Evolutionary conservation across 2,113 vertebrate genomes (phyloP), one percentile per base, ranked within the genome.

Genomic region (Neofelis nebulosa): DNA sequence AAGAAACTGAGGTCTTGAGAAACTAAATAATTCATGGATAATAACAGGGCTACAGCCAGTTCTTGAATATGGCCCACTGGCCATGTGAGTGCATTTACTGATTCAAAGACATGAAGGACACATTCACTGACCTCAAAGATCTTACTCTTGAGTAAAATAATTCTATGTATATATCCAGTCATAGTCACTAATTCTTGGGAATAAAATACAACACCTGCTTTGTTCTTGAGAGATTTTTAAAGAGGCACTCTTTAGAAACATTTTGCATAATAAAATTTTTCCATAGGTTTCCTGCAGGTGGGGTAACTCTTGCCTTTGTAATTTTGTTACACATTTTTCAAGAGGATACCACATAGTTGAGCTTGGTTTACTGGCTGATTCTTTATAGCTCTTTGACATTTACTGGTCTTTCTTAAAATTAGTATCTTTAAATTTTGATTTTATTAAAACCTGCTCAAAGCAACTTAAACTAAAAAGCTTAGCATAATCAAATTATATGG

Each of bases 181-280:
- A 41, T 13, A 65, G 38, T 63, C 36, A 91, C 31, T 82, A 74
- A 63, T 74, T 82, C 69, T 80, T 74, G 50, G 38, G 45, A 84
- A 87, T 61, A 90, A 97, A 92, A 73, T 25, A 18, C 19, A 73
- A 63, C 36, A 69, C 31, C 13, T 76, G n/a, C 29, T 88, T 95
- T 91, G 52, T 29, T 97, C 52, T 57, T 83, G 52, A 87, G 38
- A 93, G 25, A 1, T 41, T 79, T 97, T 92, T 86, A 78, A 92
- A 89, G 36, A 92, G 23, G 10, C 7, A 57, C 19, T 93, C 14
- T 38, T 25, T 41, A 87, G 38, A 31, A 82, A 65, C 4, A 89
- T 78, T 91, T 96, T 57, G 9, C 18, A 25, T 71, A 86, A 66
- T 79, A 61, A 71, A 18, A 36, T 36, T 74, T 92, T 94, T 61